Evolutionary conservation across 2,888 invertebrate genomes (phyloP), one percentile per base, ranked within the genome.

Genomic region (Rhabditoides inermis): DNA sequence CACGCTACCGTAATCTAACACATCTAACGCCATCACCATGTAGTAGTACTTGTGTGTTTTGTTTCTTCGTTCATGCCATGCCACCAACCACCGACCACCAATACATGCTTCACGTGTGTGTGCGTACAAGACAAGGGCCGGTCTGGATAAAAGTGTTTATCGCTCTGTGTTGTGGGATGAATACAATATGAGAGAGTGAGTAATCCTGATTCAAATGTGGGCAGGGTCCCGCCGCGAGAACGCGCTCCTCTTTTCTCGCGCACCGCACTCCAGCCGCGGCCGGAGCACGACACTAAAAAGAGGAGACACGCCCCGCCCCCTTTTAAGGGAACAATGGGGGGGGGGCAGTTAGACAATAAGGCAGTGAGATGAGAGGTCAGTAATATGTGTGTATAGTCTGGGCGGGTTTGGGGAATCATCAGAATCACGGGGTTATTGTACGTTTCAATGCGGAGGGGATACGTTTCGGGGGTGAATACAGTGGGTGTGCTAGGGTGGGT

Each of bases 381-480:
- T n/a, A n/a, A n/a, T n/a, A n/a, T n/a, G n/a, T n/a, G n/a, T n/a
- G n/a, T n/a, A n/a, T n/a, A n/a, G n/a, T n/a, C n/a, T n/a, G n/a
- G n/a, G n/a, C n/a, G n/a, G n/a, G n/a, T n/a, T n/a, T n/a, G n/a
- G n/a, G n/a, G n/a, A n/a, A 3, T n/a, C n/a, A 42, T 15, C 25
- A 42, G 45, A 30, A 45, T 45, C 45, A 32, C 32, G 23, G 30
- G 32, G 45, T 45, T 44, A 27, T 45, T 28, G 32, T 45, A 45
- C 32, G 45, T 32, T 6, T 44, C 2, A 18, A 6, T 23, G 22
- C 3, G 25, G 45, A 45, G 45, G 45, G 28, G n/a, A 32, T 10
- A 15, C 6, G 32, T 6, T 15, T 10, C 7, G 7, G 32, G 6
- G 15, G 6, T 6, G 6, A 32, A 32, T 7, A 15, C 22, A 39